These are phyloP conservation scores for Pseudopipra pipra DNA, from an alignment of 2,113 vertebrate species.

Conservation along the genomic window DNA sequence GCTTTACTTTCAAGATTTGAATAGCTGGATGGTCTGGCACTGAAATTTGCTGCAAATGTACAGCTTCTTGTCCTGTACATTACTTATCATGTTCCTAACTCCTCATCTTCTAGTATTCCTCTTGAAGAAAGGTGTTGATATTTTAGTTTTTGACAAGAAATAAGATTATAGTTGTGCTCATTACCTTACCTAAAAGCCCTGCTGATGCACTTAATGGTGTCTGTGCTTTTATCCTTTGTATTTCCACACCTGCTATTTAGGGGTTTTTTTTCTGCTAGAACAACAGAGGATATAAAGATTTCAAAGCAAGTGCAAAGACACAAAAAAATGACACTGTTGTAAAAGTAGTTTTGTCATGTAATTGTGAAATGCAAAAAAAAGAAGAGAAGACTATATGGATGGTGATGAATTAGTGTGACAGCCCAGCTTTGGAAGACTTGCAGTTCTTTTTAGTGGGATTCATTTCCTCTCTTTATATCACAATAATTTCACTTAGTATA, in stretches of 20 bases:
- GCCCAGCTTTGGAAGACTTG: neutral
- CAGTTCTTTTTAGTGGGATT: neutral
- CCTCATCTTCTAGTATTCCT: neutral
- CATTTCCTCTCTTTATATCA: neutral
- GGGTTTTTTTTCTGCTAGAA: neutral
- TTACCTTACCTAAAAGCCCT: neutral
- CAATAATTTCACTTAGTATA: neutral
- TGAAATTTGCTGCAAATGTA: accelerated
- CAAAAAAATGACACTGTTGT: neutral
- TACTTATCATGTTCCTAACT: neutral
- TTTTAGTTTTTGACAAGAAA: neutral
- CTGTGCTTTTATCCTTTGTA: neutral
- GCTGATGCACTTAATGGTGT: neutral
- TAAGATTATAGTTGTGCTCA: neutral
- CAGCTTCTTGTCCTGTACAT: accelerated
- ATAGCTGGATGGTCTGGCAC: neutral
- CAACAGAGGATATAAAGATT: neutral
- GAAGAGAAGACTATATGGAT: neutral
- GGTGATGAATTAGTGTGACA: neutral
- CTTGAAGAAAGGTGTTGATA: neutral
- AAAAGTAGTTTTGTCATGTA: neutral
- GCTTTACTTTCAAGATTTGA: neutral
- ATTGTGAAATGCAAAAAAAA: neutral
- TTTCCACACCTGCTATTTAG: neutral
- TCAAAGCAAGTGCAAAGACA: neutral